Conservation (phyloP, 2,797 vertebrate species). For the Champsocephalus esox region DNA sequence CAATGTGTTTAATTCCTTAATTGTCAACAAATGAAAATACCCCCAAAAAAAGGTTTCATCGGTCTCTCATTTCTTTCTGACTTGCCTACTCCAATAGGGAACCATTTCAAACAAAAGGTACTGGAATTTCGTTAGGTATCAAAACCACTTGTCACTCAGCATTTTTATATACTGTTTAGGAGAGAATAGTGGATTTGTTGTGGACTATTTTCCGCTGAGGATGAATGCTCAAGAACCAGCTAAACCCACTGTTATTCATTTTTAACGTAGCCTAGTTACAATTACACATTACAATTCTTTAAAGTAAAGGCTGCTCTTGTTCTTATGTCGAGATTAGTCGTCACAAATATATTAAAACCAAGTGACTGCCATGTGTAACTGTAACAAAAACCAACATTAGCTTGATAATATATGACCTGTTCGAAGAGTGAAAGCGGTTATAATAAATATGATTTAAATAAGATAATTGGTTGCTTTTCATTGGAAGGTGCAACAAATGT, state of each 20-base stretch:
- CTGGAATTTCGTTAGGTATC: not conserved
- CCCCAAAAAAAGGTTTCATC: not conserved
- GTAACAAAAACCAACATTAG: not conserved
- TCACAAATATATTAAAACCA: not conserved
- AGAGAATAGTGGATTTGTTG: not conserved
- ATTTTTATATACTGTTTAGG: not conserved
- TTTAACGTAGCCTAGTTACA: not conserved
- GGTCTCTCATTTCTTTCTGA: not conserved
- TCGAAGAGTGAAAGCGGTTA: not conserved
- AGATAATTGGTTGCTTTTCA: not conserved
- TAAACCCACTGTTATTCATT: not conserved
- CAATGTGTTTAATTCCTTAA: not conserved
- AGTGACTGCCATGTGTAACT: not conserved
- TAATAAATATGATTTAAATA: constrained; percentile 4
- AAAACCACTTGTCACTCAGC: not conserved
- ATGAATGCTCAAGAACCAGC: not conserved
- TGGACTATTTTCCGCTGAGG: not conserved
- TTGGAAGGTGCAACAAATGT: not conserved
- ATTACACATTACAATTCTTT: not conserved
- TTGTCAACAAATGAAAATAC: not conserved
- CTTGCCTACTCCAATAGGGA: not conserved
- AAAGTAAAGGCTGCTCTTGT: not conserved
- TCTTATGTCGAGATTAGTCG: not conserved
- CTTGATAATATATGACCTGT: not conserved
- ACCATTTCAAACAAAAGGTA: not conserved